Conservation (phyloP, 2,888 invertebrate genomes). For the Amiota communis region DNA sequence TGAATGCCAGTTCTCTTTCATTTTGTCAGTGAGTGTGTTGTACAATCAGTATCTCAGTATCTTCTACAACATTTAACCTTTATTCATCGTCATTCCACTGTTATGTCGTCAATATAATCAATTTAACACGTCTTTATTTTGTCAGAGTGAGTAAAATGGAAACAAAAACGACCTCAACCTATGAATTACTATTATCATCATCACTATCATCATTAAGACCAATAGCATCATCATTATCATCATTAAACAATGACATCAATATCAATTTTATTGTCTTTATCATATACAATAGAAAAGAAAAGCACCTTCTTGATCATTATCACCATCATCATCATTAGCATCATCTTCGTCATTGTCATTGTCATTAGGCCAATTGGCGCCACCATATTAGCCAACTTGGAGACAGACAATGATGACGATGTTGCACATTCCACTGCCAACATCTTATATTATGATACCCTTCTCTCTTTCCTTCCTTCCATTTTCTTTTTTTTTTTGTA, state of each 20-base stretch:
- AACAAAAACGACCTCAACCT: slow-evolving; percentile 14
- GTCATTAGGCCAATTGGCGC: slow-evolving; percentile 25
- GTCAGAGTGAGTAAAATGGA: not conserved
- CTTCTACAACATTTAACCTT: no score
- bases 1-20: no score
- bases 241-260: not conserved
- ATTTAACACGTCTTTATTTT: slow-evolving; percentile 22
- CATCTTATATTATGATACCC: not conserved
- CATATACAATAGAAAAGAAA: not conserved
- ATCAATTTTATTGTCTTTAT: not conserved
- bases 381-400: not conserved
- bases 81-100: not conserved
- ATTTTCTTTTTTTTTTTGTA: no score
- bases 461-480: not conserved
- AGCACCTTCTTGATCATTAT: not conserved
- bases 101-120: slow-evolving; percentile 3
- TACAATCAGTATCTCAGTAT: no score
- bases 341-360: slow-evolving; percentile 5
- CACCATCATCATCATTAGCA: not conserved
- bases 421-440: no score
- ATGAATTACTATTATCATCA: not conserved
- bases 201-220: not conserved
- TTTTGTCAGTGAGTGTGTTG: no score
- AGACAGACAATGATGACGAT: no score
- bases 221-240: not conserved